phyloP scores from a whole-genome alignment of 2,797 vertebrate genomes.

The Thripadectes ignobilis region DNA sequence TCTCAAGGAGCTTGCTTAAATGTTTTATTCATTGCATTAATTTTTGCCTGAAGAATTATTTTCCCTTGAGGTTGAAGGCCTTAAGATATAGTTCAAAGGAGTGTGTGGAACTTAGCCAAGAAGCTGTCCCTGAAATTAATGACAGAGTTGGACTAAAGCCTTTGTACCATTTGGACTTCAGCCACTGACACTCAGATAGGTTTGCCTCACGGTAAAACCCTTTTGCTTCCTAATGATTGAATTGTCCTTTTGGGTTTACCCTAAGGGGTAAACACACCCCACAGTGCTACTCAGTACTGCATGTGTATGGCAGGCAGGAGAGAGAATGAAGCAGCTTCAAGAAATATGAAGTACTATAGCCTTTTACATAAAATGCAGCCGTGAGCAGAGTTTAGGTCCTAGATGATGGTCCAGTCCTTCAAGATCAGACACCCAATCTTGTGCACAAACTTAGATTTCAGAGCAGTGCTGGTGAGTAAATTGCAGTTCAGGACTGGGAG shows the following conservation, averaged over 20 bases:
- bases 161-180: not conserved
- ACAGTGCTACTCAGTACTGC: not conserved
- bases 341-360: not conserved
- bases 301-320: not conserved
- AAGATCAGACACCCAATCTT: not conserved
- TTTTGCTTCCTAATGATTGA: not conserved
- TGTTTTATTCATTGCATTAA: constrained; percentile 51
- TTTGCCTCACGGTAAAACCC: not conserved
- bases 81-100: constrained; percentile 30
- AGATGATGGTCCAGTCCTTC: not conserved
- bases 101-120: not conserved
- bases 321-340: not conserved
- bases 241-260: constrained; percentile 7
- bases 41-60: constrained; percentile 32
- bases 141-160: not conserved
- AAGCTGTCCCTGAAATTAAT: constrained; percentile 1
- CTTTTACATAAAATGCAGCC: not conserved
- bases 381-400: not conserved
- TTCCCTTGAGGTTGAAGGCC: not conserved
- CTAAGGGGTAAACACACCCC: not conserved
- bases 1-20: constrained; percentile 3
- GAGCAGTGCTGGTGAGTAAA: not conserved
- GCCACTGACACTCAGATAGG: not conserved
- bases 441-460: not conserved
- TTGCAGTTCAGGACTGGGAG: not conserved